Evolutionary conservation across 1,140 invertebrate species (phyloP), one percentile per base, ranked within the genome.

Genomic region (Riptortus pedestris): DNA sequence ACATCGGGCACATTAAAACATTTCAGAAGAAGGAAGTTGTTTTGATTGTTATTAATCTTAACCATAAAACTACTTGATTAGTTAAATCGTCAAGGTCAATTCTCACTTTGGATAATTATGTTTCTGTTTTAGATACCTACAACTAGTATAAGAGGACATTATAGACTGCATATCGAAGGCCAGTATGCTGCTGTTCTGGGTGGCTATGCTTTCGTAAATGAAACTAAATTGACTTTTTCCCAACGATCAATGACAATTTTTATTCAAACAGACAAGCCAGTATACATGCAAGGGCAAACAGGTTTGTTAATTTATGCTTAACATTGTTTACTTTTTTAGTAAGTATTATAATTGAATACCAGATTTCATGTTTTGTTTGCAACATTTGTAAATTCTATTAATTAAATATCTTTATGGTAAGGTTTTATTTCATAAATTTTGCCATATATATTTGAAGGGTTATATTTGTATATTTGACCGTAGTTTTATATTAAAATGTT

Each of bases 201-300:
- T 20, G 91, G 91, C 2, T 83, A 85, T 18, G 88, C 88, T 0
- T 94, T 94, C 73, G 73, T 84, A 12, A 93, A 93, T 69, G 88
- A 91, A 72, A 91, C 89, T 0, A 74, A 80, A 64, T 74, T 95
- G 12, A 77, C 78, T 11, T 94, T 93, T 71, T 91, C 87, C 0
- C 86, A 88, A 69, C 75, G 90, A n/a, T 92, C 91, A 7, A 92
- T 94, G 87, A 93, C 93, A 0, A 91, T 97, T 66, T 93, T 97
- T 69, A 88, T 98, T 68, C 93, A 96, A 75, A 86, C 91, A 62
- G 92, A 98, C 72, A 96, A 96, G 73, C 93, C 93, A 0, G 83
- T 96, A 0, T 98, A 97, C 71, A 96, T 88, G 82, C 93, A 96
- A 74, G 86, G 90, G 1, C 88, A 96, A 73, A 90, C 82, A 38